Percentiles rank a stretch among this genome's conserved stretches.
Evolutionary conservation across 1,140 invertebrate genomes (phyloP).

Genomic region (Papilio polyxenes): DNA sequence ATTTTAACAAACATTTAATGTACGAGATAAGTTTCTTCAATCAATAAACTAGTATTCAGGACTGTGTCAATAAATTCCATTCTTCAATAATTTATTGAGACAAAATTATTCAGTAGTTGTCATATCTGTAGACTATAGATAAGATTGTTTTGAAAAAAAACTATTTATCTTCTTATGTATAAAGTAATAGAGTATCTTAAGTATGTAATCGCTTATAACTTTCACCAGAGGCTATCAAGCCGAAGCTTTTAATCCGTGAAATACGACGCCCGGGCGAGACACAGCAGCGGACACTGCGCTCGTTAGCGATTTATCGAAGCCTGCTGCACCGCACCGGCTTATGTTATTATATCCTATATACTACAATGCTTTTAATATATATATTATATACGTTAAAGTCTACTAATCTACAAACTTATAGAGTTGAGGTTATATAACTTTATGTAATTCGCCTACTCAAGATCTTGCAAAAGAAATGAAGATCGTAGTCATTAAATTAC

Average conservation of each 20-base stretch:
- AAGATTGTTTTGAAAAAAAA: background rate
- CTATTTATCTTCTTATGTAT: background rate
- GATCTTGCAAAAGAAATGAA: too few relatives aligned
- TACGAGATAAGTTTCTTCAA: too few relatives aligned
- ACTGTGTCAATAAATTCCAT: too few relatives aligned
- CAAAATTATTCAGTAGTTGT: too few relatives aligned
- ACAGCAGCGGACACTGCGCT: slow-evolving; percentile 5
- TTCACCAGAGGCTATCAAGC: background rate
- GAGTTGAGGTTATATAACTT: background rate
- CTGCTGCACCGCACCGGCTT: slow-evolving; percentile 33
- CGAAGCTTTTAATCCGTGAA: slow-evolving; percentile 44
- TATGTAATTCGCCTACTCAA: too few relatives aligned
- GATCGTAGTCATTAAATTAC: too few relatives aligned
- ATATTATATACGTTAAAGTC: background rate
- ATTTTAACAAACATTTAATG: too few relatives aligned
- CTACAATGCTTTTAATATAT: background rate
- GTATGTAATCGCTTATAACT: slow-evolving; percentile 1
- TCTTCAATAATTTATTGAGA: too few relatives aligned
- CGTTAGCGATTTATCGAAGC: slow-evolving; percentile 42
- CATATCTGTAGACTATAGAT: too few relatives aligned
- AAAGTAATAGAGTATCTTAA: background rate
- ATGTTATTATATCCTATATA: slow-evolving; percentile 32
- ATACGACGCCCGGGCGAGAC: slow-evolving; percentile 39
- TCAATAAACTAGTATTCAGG: too few relatives aligned
- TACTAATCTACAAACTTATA: background rate